Conservation (phyloP, 2,888 invertebrate species). For the Patella pellucida region DNA sequence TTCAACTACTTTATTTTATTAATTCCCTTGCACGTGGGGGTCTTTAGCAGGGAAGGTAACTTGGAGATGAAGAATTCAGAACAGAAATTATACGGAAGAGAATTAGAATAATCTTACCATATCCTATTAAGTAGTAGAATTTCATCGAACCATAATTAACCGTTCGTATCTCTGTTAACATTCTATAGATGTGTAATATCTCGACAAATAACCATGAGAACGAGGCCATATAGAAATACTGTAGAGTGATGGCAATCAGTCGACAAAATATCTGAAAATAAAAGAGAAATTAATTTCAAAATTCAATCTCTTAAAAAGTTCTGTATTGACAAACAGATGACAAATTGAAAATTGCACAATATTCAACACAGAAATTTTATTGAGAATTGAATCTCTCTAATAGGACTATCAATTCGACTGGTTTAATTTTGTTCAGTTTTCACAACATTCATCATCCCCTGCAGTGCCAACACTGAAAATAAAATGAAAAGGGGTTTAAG, state of each 20-base stretch:
- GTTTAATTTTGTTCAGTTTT: no score
- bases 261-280: constrained; percentile 84
- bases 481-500: no score
- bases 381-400: no score
- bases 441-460: no score
- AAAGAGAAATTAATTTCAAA: background rate
- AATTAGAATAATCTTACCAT: constrained; percentile 76
- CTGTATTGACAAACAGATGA: background rate
- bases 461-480: no score
- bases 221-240: constrained; percentile 92
- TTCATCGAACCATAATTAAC: constrained; percentile 94
- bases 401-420: no score
- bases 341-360: background rate
- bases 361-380: background rate
- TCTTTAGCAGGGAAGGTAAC: no score
- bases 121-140: constrained; percentile 92
- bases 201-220: constrained; percentile 94
- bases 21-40: no score
- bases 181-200: constrained; percentile 91
- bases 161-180: constrained; percentile 94
- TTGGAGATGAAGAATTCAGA: no score
- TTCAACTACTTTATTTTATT: no score
- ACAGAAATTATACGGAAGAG: no score
- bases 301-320: no score
- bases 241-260: constrained; percentile 88